Evolutionary conservation across 2,113 vertebrate species (phyloP), one percentile per base, ranked within the genome.

Genomic region (Chaenocephalus aceratus): DNA sequence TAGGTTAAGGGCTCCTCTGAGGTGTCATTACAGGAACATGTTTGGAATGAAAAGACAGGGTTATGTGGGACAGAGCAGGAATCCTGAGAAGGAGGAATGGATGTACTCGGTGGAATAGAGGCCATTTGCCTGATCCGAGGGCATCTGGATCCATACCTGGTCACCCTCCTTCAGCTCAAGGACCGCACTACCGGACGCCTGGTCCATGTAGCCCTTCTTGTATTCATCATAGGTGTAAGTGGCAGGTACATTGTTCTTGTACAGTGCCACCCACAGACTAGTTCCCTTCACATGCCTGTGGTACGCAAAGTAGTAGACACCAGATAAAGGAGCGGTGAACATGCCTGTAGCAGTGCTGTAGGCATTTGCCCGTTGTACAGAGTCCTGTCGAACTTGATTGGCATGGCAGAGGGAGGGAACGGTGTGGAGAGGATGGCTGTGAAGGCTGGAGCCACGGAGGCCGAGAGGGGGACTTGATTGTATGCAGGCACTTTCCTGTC

Each of bases 171-270:
- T 97, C 65, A 99, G 96, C 96, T 99, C 97, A 36, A 99, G 96
- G 87, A 99, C 98, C 0, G 97, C 97, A 65, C 98, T 99, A 16
- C 98, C 98, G 0, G 98, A 99, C 1, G 98, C 98, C 93, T 99
- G 98, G 96, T 99, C 98, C 96, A 99, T 96, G 93, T 98, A 98
- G 80, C 98, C 98, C 88, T 99, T 99, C 95, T 99, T 99, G 95
- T 99, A 99, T 85, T 99, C 98, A 0, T 99, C 98, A 2, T 99
- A 99, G 80, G 98, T 99, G 91, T 99, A 99, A 64, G 97, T 99
- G 85, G 98, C 98, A 0, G 98, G 98, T 90, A 99, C 97, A 91
- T 98, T 99, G 97, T 99, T 99, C 95, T 98, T 99, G 74, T 99
- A 99, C 70, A 99, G 95, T 0, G 98, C 98, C 95, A 99, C 98